These are phyloP conservation scores for Kryphioiulus occultus DNA, from an alignment of 2,888 invertebrate genomes.

Conservation along the genomic window DNA sequence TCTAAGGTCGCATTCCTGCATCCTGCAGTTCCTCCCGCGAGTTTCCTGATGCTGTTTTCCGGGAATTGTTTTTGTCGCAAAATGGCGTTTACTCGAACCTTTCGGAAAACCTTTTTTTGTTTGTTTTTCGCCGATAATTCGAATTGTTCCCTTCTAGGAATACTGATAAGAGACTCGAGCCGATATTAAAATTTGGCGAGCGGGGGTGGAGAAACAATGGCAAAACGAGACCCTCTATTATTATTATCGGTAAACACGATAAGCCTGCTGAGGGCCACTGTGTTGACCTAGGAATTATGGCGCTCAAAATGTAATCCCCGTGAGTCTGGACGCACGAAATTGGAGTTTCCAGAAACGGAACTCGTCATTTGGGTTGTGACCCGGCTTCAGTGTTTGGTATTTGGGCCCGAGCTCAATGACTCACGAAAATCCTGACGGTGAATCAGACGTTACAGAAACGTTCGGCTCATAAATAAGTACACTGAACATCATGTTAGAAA, in stretches of 20 bases:
- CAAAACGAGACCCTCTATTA: not conserved
- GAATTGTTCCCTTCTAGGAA: conserved; percentile 9
- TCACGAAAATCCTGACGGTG: too few species aligned
- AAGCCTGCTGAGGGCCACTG: not conserved
- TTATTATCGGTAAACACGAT: not conserved
- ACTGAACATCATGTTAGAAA: too few species aligned
- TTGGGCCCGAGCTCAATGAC: too few species aligned
- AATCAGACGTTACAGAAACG: too few species aligned
- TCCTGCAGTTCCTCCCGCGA: not conserved
- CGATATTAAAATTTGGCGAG: not conserved
- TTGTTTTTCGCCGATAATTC: not conserved
- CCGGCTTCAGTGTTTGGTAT: too few species aligned
- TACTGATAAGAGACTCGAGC: not conserved
- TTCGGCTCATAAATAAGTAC: too few species aligned
- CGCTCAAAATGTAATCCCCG: not conserved
- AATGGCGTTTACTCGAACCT: not conserved
- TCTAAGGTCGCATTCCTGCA: not conserved
- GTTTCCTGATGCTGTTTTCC: not conserved
- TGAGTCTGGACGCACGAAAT: not conserved
- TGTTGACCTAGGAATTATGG: conserved; percentile 2
- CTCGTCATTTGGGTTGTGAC: too few species aligned
- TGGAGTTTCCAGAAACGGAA: not conserved
- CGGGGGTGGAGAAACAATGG: not conserved
- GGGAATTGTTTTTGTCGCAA: not conserved
- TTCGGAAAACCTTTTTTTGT: not conserved